Conservation (phyloP, 1,140 invertebrate genomes). For the Drosophila erecta region DNA sequence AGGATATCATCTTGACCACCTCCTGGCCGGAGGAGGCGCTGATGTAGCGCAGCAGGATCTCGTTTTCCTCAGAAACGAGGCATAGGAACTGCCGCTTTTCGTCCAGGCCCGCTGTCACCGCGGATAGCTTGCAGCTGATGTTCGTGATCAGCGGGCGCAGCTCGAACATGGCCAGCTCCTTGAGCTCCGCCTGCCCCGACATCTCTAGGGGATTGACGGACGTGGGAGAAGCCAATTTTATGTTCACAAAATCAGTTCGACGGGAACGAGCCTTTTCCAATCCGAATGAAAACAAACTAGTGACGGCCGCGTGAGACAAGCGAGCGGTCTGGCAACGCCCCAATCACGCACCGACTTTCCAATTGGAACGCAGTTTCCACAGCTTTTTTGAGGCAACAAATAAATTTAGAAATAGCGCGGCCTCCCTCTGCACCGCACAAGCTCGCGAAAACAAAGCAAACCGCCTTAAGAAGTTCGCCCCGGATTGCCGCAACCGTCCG, state of each 20-base stretch:
- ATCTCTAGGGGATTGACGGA: slow-evolving; percentile 46
- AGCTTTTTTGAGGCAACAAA: not conserved
- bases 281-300: slow-evolving; percentile 38
- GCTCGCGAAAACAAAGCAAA: not conserved
- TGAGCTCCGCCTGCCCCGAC: slow-evolving; percentile 67
- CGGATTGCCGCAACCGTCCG: slow-evolving; percentile 1
- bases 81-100: slow-evolving; percentile 75
- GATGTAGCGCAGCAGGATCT: slow-evolving; percentile 80
- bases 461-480: not conserved
- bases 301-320: slow-evolving; percentile 8
- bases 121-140: slow-evolving; percentile 82
- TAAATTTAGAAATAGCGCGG: not conserved
- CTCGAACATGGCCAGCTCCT: slow-evolving; percentile 74
- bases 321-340: slow-evolving; percentile 13
- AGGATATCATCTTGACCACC: slow-evolving; percentile 89
- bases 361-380: not conserved
- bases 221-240: slow-evolving; percentile 37
- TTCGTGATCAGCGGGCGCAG: slow-evolving; percentile 78
- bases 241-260: slow-evolving; percentile 17
- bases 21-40: slow-evolving; percentile 77
- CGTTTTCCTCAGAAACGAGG: slow-evolving; percentile 81
- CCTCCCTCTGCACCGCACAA: not conserved
- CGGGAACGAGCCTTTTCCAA: slow-evolving; percentile 20
- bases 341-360: slow-evolving; percentile 7
- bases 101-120: slow-evolving; percentile 68